These are phyloP conservation scores for Podilymbus podiceps DNA, from an alignment of 2,113 vertebrate genomes.

Conservation along the genomic window DNA sequence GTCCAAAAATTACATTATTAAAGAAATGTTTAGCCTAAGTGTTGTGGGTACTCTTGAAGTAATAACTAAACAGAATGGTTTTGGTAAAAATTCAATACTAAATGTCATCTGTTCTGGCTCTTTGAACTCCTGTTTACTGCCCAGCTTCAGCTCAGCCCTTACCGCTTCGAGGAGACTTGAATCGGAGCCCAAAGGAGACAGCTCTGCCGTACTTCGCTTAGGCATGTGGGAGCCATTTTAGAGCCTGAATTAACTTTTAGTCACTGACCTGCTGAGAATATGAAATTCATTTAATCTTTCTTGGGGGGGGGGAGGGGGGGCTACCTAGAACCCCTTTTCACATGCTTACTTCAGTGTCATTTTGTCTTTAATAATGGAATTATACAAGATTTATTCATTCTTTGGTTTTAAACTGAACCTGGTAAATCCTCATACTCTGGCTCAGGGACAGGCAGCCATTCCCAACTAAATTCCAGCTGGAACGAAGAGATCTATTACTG, in stretches of 20 bases:
- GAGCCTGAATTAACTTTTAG: background rate
- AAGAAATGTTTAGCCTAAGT: background rate
- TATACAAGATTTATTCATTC: background rate
- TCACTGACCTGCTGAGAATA: background rate
- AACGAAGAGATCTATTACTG: background rate
- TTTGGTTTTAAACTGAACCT: background rate
- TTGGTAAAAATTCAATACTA: background rate
- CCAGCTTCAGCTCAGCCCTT: background rate
- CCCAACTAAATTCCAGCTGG: background rate
- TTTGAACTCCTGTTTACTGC: background rate
- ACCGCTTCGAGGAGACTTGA: background rate
- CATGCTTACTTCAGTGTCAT: background rate
- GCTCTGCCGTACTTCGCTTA: background rate
- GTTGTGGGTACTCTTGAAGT: background rate
- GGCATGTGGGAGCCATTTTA: fast-evolving
- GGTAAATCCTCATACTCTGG: fast-evolving
- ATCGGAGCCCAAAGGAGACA: background rate
- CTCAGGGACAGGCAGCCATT: background rate
- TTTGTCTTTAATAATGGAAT: background rate
- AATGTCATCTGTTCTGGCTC: background rate
- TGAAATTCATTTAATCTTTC: background rate
- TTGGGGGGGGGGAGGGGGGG: background rate
- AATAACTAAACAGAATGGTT: background rate
- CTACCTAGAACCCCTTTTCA: background rate
- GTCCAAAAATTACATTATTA: background rate